Percentiles rank a stretch among this genome's conserved stretches.
These are phyloP conservation scores for Parnassius glacialis DNA, from an alignment of 2,888 invertebrate species.

Conservation along the genomic window DNA sequence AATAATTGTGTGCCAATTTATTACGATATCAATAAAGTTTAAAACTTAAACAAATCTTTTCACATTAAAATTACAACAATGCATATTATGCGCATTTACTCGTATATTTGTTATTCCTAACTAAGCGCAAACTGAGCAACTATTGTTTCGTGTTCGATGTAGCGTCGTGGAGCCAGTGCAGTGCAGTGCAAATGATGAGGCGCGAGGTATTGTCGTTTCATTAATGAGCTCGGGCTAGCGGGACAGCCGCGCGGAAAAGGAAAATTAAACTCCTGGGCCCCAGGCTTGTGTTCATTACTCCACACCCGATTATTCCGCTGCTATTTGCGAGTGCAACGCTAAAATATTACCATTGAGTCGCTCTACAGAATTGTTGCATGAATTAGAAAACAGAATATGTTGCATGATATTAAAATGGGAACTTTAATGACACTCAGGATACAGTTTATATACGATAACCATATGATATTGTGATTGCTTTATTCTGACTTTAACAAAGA, in stretches of 20 bases:
- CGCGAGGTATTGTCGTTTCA: conserved; percentile 72
- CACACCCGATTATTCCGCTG: conserved; percentile 67
- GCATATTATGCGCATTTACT: conserved; percentile 13
- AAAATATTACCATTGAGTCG: conserved; percentile 44
- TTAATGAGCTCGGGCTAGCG: conserved; percentile 67
- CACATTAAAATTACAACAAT: conserved; percentile 11
- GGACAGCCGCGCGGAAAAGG: conserved; percentile 75
- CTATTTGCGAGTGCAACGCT: conserved; percentile 61
- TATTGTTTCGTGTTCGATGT: conserved; percentile 39
- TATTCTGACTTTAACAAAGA: too few species aligned
- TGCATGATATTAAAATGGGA: conserved; percentile 14
- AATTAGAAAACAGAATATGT: conserved; percentile 22
- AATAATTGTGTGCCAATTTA: too few species aligned
- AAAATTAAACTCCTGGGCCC: conserved; percentile 80
- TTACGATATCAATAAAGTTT: too few species aligned
- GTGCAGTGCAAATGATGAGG: conserved; percentile 62
- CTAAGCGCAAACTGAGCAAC: conserved; percentile 31
- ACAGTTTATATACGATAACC: too few species aligned
- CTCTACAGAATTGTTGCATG: conserved; percentile 18
- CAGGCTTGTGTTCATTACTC: conserved; percentile 72
- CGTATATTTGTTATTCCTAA: conserved; percentile 19
- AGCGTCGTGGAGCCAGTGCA: conserved; percentile 22
- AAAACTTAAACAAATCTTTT: background rate
- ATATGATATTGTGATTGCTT: too few species aligned
- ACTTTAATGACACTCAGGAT: conserved; percentile 3